Evolutionary conservation across 2,113 vertebrate genomes (phyloP), one percentile per base, ranked within the genome.

Genomic region (Prunella himalayana): DNA sequence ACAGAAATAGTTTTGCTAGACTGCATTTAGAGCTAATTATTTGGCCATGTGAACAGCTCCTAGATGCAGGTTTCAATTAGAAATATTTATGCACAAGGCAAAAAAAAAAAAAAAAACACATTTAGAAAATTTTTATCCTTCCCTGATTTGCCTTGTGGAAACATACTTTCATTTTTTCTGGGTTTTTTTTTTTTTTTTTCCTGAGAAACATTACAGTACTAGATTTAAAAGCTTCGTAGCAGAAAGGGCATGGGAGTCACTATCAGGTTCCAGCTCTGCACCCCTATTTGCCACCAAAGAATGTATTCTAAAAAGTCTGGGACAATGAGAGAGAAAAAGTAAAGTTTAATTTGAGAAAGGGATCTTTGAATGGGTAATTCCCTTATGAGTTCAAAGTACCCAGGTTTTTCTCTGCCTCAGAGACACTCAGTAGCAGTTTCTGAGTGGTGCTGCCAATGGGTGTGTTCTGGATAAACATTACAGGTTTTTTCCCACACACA

Each of bases 231-330:
- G 6, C 49, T 64, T 86, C 33, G 27, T 5, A 37, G 31, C 10
- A 92, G 42, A 90, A 91, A 85, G 13, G 25, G 14, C 61, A 18
- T 6, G 2, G 51, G 53, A 94, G 15, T 53, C 33, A 53, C 65
- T 25, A 44, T 20, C n/a, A 57, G 11, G 10, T 73, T 92, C 27
- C 71, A 72, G 21, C 16, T 86, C 41, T 82, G 31, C 28, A 63
- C 25, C 45, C 39, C 13, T 84, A 2, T 63, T 84, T 16, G 1
- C 27, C 20, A 71, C 24, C 47, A 81, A 57, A 84, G 33, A 63
- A 70, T 3, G 0, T 42, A n/a, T 27, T 76, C 25, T 69, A 92
- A 42, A 0, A 0, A 63, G 30, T 49, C 31, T 1, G 0, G 14
- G 42, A 57, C 53, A 79, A 72, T 45, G 19, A 30, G 6, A 79